Base-by-base conservation (phyloP, 2,888 invertebrate species). In the Bombylius discolor region DNA sequence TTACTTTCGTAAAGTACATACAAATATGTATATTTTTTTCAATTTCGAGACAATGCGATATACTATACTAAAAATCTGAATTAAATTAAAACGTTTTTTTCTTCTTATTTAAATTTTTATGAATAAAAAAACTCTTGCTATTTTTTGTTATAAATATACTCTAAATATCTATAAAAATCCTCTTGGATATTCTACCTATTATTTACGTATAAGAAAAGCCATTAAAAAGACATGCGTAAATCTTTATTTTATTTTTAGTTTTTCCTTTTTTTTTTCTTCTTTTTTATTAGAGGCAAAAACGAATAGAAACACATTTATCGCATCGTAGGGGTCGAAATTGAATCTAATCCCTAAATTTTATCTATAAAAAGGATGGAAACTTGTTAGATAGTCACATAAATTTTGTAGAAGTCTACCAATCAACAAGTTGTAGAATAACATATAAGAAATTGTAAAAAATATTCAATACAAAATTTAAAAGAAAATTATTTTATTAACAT, bases 361-460 rank as follows among this genome's bases (percentile, higher is more conserved):
- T 6, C 11, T 42, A 42, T 42, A 42, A 42, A 54, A 54, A 48
- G 53, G 49, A 49, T 45, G 45, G 6, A 23, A 9, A 49, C 32
- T 49, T 54, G 13, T 49, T 54, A 49, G 42, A 49, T 49, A 31
- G 44, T 34, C 49, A 49, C 53, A 54, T 45, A 54, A 45, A 54
- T 44, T 49, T 45, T 45, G 14, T 31, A 45, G 42, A 54, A 54
- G 53, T 54, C 45, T 44, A 44, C 33, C 53, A 54, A 49, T 54
- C 53, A 54, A 54, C 53, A 54, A 54, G 53, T 54, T 54, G 49
- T 23, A 33, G 1, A 42, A 42, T 11, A 42, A 42, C 11, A 42
- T 11, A 42, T 3, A 42, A 11, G 4, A 42, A 11, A 11, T 11
- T 11, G 11, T 42, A 1, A 11, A 42, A 11, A 42, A 42, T 42